phyloP scores from a whole-genome alignment of 2,888 invertebrate genomes.

The Harpagoxenus sublaevis region DNA sequence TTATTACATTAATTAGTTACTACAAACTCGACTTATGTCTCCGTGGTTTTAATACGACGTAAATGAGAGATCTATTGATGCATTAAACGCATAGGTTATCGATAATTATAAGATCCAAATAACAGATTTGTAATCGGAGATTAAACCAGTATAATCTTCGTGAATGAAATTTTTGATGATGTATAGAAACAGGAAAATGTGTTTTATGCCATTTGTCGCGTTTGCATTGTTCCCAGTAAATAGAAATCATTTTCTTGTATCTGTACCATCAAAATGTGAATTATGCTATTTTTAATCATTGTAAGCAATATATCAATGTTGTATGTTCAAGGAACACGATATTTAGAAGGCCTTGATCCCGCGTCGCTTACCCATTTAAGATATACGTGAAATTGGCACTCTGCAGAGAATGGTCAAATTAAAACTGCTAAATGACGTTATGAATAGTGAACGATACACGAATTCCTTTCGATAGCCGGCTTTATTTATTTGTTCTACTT shows the following conservation, averaged over 20 bases:
- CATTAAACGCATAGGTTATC: slow-evolving; percentile 49
- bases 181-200: slow-evolving; percentile 31
- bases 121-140: slow-evolving; percentile 21
- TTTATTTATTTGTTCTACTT: slow-evolving; percentile 74
- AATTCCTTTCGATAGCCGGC: slow-evolving; percentile 72
- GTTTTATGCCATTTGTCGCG: slow-evolving; percentile 28
- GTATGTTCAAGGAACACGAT: slow-evolving; percentile 69
- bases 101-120: neutral
- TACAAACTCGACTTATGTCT: slow-evolving; percentile 49
- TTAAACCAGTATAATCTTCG: slow-evolving; percentile 12
- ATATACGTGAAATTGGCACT: slow-evolving; percentile 61
- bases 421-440: slow-evolving; percentile 30
- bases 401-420: slow-evolving; percentile 65
- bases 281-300: slow-evolving; percentile 67
- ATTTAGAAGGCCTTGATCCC: slow-evolving; percentile 74
- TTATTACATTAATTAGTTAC: slow-evolving; percentile 55
- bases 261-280: slow-evolving; percentile 17
- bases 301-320: slow-evolving; percentile 66
- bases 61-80: slow-evolving; percentile 48
- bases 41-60: slow-evolving; percentile 54
- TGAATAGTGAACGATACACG: slow-evolving; percentile 69
- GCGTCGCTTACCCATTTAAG: slow-evolving; percentile 57
- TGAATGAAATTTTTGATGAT: slow-evolving; percentile 30
- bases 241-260: slow-evolving; percentile 36
- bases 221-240: slow-evolving; percentile 27